These are phyloP conservation scores for Xyliphius kryptos DNA, from an alignment of 2,113 vertebrate genomes.

Conservation along the genomic window DNA sequence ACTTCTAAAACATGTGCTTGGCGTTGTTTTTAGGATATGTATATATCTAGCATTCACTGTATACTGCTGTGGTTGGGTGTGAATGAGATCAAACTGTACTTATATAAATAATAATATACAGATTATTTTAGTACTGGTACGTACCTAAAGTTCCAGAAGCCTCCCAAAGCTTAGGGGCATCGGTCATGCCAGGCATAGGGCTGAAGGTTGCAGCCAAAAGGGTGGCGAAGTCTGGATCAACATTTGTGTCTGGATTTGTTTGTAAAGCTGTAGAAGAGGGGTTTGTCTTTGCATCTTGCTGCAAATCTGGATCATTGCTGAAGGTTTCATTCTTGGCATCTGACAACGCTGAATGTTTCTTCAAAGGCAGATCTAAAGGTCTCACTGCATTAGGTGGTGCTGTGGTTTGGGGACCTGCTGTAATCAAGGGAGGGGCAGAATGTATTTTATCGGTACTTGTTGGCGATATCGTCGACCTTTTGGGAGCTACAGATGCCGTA, in stretches of 20 bases:
- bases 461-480: slow-evolving; percentile 47
- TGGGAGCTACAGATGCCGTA: slow-evolving; percentile 15
- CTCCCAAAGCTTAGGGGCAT: slow-evolving; percentile 56
- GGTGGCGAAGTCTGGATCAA: slow-evolving; percentile 48
- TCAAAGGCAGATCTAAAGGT: slow-evolving; percentile 24
- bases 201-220: slow-evolving; percentile 58
- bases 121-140: neutral
- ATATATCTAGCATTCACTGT: too few relatives aligned
- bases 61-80: too few relatives aligned
- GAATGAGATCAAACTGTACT: too few relatives aligned
- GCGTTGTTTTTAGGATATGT: too few relatives aligned
- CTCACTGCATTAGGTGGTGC: slow-evolving; percentile 22
- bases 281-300: slow-evolving; percentile 5
- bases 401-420: slow-evolving; percentile 30
- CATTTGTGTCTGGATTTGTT: slow-evolving; percentile 18
- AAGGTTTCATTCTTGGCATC: slow-evolving; percentile 39
- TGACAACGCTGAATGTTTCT: slow-evolving; percentile 10
- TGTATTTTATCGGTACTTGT: slow-evolving; percentile 41
- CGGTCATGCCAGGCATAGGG: slow-evolving; percentile 61
- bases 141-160: slow-evolving; percentile 59
- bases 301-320: slow-evolving; percentile 16
- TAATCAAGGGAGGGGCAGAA: slow-evolving; percentile 40
- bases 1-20: too few relatives aligned
- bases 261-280: slow-evolving; percentile 1
- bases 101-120: too few relatives aligned